phyloP scores from a whole-genome alignment of 1,140 invertebrate species.

The Telenomus remus region DNA sequence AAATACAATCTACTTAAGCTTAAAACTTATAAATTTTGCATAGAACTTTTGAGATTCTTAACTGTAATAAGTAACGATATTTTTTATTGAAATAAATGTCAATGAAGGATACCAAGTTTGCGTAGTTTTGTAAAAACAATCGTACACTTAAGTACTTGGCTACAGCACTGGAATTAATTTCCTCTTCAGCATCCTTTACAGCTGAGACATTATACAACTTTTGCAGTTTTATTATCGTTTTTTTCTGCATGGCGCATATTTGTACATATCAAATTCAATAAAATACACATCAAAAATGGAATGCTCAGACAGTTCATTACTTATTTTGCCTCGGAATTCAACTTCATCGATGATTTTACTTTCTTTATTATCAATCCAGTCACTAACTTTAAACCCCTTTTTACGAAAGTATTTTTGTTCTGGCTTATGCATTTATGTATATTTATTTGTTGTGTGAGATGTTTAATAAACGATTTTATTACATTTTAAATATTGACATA shows the following conservation, averaged over 20 bases:
- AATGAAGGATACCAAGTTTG: constrained; percentile 1
- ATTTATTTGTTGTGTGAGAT: too few relatives aligned
- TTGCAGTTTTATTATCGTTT: constrained; percentile 28
- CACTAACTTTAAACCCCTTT: too few relatives aligned
- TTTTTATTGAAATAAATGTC: too few relatives aligned
- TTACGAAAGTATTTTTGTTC: too few relatives aligned
- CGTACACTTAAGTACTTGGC: constrained; percentile 28
- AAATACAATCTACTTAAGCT: neutral
- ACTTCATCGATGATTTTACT: too few relatives aligned
- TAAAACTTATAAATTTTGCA: too few relatives aligned
- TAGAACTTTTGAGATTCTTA: too few relatives aligned
- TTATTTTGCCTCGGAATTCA: constrained; percentile 10
- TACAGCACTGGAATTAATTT: constrained; percentile 36
- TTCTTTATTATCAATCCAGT: too few relatives aligned
- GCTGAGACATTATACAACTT: constrained; percentile 29
- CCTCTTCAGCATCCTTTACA: constrained; percentile 33
- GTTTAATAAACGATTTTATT: too few relatives aligned
- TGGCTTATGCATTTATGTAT: too few relatives aligned
- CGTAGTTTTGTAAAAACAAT: constrained; percentile 24
- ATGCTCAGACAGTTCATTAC: constrained; percentile 32
- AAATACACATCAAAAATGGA: constrained; percentile 41
- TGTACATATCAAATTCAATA: constrained; percentile 44
- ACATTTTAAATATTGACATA: too few relatives aligned
- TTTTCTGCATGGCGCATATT: constrained; percentile 37
- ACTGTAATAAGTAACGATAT: neutral